These are phyloP conservation scores for Glyptemys insculpta DNA, from an alignment of 2,797 vertebrate genomes.

Conservation along the genomic window DNA sequence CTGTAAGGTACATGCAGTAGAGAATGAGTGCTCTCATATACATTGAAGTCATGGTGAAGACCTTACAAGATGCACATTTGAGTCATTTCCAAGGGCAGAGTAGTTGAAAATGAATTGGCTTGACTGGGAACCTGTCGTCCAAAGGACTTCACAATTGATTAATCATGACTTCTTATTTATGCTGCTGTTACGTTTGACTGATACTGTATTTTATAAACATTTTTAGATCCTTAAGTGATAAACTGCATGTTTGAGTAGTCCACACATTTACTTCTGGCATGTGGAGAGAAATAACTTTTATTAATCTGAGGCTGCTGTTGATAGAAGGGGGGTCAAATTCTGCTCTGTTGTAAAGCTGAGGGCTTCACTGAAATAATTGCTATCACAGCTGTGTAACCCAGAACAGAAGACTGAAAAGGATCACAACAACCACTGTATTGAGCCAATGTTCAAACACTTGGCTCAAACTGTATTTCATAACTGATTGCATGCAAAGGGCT, in stretches of 20 bases:
- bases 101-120: neutral
- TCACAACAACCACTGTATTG: conserved; percentile 54
- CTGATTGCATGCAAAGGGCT: neutral
- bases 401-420: conserved; percentile 58
- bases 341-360: conserved; percentile 44
- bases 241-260: neutral
- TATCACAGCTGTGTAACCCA: conserved; percentile 61
- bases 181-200: conserved; percentile 4
- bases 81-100: neutral
- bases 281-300: conserved; percentile 34
- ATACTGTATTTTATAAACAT: neutral
- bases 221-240: neutral
- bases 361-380: conserved; percentile 56
- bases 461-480: conserved; percentile 55
- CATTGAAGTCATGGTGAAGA: neutral
- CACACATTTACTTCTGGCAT: conserved; percentile 2
- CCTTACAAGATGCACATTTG: neutral
- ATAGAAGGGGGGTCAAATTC: conserved; percentile 47
- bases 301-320: conserved; percentile 59
- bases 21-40: neutral
- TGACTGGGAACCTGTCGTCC: neutral
- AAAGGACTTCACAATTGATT: neutral
- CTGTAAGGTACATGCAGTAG: neutral
- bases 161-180: conserved; percentile 27
- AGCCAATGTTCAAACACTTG: conserved; percentile 55